These are phyloP conservation scores for Lutraria rhynchaena DNA, from an alignment of 1,140 invertebrate genomes.

Conservation along the genomic window DNA sequence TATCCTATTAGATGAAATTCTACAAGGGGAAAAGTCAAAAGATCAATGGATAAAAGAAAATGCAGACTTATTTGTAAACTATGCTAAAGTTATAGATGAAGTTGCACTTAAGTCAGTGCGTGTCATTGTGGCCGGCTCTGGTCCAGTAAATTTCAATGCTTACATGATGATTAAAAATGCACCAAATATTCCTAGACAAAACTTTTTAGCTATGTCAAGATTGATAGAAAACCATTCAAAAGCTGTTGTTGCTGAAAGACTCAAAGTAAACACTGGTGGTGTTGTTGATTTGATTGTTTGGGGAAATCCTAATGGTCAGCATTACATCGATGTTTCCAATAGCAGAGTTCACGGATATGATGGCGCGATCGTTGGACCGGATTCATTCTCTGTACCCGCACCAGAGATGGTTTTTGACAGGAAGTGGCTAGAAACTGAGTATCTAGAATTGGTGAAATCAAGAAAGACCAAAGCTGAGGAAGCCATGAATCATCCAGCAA, in stretches of 20 bases:
- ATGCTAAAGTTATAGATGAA: conserved; percentile 75
- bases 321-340: conserved; percentile 74
- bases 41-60: conserved; percentile 75
- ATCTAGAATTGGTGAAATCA: conserved; percentile 65
- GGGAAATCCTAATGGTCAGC: conserved; percentile 77
- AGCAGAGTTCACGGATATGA: conserved; percentile 77
- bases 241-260: conserved; percentile 74
- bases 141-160: conserved; percentile 78
- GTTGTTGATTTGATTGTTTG: conserved; percentile 80
- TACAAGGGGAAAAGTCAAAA: conserved; percentile 60
- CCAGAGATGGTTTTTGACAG: conserved; percentile 78
- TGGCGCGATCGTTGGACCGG: conserved; percentile 80
- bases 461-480: conserved; percentile 60
- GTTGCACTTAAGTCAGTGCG: conserved; percentile 72
- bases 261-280: conserved; percentile 77
- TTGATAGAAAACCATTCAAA: conserved; percentile 79
- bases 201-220: conserved; percentile 76
- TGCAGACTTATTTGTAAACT: conserved; percentile 71
- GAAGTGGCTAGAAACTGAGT: conserved; percentile 79
- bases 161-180: conserved; percentile 77
- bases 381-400: conserved; percentile 75
- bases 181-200: conserved; percentile 74
- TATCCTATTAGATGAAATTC: conserved; percentile 78
- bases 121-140: conserved; percentile 76
- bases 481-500: conserved; percentile 63